Conservation (phyloP, 1,140 invertebrate genomes). For the Ceratosolen fusciceps region DNA sequence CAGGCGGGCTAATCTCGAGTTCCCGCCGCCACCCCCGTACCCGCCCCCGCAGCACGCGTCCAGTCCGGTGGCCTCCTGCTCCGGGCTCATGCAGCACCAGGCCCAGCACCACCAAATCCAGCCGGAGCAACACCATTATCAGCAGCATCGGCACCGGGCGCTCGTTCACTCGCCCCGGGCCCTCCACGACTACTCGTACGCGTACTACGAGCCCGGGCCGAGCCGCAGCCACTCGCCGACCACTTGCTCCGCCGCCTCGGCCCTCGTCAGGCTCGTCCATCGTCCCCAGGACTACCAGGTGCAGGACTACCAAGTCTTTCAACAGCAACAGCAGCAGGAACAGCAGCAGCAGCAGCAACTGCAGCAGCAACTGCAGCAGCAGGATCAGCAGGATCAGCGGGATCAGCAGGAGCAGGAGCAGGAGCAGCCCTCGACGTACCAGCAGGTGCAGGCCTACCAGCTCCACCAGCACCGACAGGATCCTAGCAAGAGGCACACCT, state of each 20-base stretch:
- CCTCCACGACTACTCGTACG: slow-evolving; percentile 77
- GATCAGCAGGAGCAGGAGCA: too few species aligned
- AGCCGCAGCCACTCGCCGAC: slow-evolving; percentile 61
- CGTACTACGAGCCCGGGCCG: slow-evolving; percentile 82
- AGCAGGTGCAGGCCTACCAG: slow-evolving; percentile 21
- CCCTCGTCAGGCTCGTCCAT: slow-evolving; percentile 57
- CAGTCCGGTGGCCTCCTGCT: slow-evolving; percentile 53
- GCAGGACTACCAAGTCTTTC: slow-evolving; percentile 45
- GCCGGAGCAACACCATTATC: slow-evolving; percentile 59
- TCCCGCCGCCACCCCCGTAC: slow-evolving; percentile 73
- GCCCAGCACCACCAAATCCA: slow-evolving; percentile 48
- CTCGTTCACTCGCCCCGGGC: slow-evolving; percentile 60
- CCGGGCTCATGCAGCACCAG: slow-evolving; percentile 5
- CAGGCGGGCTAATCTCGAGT: slow-evolving; percentile 69
- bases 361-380: slow-evolving; percentile 10
- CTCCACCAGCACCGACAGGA: slow-evolving; percentile 49
- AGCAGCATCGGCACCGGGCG: slow-evolving; percentile 70
- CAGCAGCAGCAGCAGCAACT: slow-evolving; percentile 33
- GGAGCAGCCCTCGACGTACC: slow-evolving; percentile 42
- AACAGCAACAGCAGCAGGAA: slow-evolving; percentile 54
- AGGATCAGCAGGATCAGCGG: slow-evolving; percentile 57
- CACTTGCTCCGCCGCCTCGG: slow-evolving; percentile 53
- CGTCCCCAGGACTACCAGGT: slow-evolving; percentile 59
- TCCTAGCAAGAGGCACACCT: slow-evolving; percentile 76
- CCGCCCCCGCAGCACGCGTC: slow-evolving; percentile 67